Percentiles rank a stretch among this genome's conserved stretches.
These are phyloP conservation scores for Diaprepes abbreviatus DNA, from an alignment of 2,888 invertebrate genomes.

Conservation along the genomic window DNA sequence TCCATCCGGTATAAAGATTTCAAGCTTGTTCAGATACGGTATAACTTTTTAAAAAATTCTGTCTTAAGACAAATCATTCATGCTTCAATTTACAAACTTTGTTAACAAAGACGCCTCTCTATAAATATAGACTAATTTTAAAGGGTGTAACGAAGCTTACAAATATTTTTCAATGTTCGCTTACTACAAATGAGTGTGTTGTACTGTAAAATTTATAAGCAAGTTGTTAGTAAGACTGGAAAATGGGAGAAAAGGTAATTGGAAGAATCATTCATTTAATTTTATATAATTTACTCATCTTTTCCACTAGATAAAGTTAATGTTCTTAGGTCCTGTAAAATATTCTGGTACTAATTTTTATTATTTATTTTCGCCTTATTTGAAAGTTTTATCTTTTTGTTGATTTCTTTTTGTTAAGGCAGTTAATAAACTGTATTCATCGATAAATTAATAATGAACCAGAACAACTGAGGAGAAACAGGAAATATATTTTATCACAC, in stretches of 20 bases:
- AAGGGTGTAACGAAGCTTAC: slow-evolving; percentile 5
- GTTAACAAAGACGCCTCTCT: background rate
- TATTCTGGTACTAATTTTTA: too few species aligned
- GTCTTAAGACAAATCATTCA: too few species aligned
- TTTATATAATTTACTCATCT: background rate
- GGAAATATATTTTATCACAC: too few species aligned
- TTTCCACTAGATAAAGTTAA: background rate
- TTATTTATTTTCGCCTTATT: too few species aligned
- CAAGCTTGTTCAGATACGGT: too few species aligned
- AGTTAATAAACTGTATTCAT: too few species aligned
- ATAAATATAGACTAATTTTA: slow-evolving; percentile 7
- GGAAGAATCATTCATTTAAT: slow-evolving; percentile 14
- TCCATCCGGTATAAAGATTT: too few species aligned
- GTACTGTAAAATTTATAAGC: slow-evolving; percentile 23
- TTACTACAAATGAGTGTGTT: slow-evolving; percentile 5
- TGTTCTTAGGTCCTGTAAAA: too few species aligned
- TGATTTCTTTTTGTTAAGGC: too few species aligned
- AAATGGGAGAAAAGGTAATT: slow-evolving; percentile 32
- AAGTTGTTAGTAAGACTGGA: slow-evolving; percentile 10
- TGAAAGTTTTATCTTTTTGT: too few species aligned
- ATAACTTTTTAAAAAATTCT: background rate
- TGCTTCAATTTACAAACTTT: background rate
- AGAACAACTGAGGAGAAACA: too few species aligned
- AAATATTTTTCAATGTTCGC: background rate
- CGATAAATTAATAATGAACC: too few species aligned